A percentile compares a stretch with the other conserved stretches of the same genome.
Conservation (phyloP, 1,140 invertebrate species). For the Mamestra configurata region DNA sequence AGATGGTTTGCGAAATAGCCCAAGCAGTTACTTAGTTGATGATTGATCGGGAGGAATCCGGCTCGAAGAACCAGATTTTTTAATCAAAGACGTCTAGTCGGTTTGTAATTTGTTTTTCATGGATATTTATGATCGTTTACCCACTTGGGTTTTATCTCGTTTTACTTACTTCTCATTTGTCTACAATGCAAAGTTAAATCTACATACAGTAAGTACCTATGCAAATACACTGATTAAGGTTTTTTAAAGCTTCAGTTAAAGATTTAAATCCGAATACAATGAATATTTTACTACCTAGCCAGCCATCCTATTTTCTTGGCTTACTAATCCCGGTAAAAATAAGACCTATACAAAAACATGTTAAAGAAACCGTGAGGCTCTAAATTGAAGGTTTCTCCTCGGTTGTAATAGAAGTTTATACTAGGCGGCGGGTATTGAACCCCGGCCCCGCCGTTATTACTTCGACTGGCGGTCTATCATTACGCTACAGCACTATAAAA, state of each 20-base stretch:
- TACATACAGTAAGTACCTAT: neutral
- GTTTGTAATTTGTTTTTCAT: neutral
- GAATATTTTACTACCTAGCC: neutral
- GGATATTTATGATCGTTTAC: neutral
- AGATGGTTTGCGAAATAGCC: neutral
- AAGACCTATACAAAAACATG: conserved; percentile 26
- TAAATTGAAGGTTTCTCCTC: conserved; percentile 37
- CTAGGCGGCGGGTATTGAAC: conserved; percentile 28
- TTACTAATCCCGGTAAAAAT: conserved; percentile 22
- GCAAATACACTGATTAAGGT: neutral
- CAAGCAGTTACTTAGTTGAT: too few relatives aligned
- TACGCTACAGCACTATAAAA: conserved; percentile 18
- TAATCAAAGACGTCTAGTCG: neutral
- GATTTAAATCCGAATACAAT: neutral
- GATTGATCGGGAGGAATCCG: too few relatives aligned
- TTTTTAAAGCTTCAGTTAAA: neutral
- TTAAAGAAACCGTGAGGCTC: conserved; percentile 37
- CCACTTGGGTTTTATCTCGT: too few relatives aligned
- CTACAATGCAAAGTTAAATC: neutral
- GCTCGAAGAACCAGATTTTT: neutral
- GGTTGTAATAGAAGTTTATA: conserved; percentile 33
- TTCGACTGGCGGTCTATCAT: conserved; percentile 17
- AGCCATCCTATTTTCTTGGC: neutral
- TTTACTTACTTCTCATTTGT: neutral
- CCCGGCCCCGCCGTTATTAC: conserved; percentile 25